Base-by-base conservation (phyloP, 2,797 vertebrate species). In the Sebastes kiyomatsui region DNA sequence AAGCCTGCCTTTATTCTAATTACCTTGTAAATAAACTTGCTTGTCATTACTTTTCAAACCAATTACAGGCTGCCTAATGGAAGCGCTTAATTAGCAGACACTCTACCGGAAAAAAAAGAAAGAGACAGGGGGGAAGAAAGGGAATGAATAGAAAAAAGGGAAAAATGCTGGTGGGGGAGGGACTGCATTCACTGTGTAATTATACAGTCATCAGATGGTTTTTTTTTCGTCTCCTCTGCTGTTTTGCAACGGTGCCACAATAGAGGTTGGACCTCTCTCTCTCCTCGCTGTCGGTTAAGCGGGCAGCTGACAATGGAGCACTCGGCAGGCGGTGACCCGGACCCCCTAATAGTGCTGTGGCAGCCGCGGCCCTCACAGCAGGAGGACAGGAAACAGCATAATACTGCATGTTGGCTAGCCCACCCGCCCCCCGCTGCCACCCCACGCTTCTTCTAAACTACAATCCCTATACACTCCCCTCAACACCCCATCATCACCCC, bases 11-110 rank as follows among this genome's bases (percentile, higher is more conserved):
- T 96, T 96, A 95, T 95, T 96, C 92, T 96, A 95, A 96, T 95
- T 96, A 94, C 95, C 95, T 95, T 96, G 96, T 96, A 96, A 96
- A 96, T 96, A 96, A 96, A 96, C 96, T 95, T 96, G 94, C 95
- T 95, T 96, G 95, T 96, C 96, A 96, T 96, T 96, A 96, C 95
- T 96, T 96, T 95, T 96, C 95, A 96, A 95, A 94, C 95, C 95
- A 96, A 96, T 96, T 96, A 96, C 93, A 96, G 93, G 93, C 94
- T 95, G 96, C 95, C 95, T 96, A 96, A 96, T 96, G 94, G 94
- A 95, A 95, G 94, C 74, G 93, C 94, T 96, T 96, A 96, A 96
- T 96, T 96, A 96, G 95, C 93, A 94, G 91, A 96, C 95, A 95
- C 94, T 96, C 94, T 93, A 92, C 85, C 89, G 88, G 91, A 88